A percentile compares a stretch with the other conserved stretches of the same genome.
phyloP scores from a whole-genome alignment of 2,797 vertebrate species.

The Poecilia velifera region DNA sequence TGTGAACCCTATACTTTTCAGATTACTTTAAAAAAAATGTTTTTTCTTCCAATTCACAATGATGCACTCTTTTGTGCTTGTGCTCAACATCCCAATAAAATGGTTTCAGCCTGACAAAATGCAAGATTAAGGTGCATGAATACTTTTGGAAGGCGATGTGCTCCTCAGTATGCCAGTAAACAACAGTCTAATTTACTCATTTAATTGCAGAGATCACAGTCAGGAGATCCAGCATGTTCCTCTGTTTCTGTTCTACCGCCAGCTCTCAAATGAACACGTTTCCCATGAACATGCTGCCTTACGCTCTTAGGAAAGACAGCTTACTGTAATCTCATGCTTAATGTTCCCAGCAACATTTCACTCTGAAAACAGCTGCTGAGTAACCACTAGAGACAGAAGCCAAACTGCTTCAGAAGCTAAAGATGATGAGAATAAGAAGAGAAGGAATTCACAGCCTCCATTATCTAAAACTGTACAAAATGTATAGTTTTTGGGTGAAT shows the following conservation, averaged over 20 bases:
- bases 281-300: slow-evolving; percentile 19
- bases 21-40: background rate
- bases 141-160: background rate
- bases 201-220: slow-evolving; percentile 11
- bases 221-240: slow-evolving; percentile 15
- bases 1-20: background rate
- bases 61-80: background rate
- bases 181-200: slow-evolving; percentile 19
- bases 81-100: background rate
- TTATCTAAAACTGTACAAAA: background rate
- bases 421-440: background rate
- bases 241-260: slow-evolving; percentile 3
- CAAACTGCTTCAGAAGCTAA: background rate
- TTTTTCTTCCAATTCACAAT: background rate
- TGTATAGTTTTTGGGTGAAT: background rate
- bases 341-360: slow-evolving; percentile 11
- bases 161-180: background rate
- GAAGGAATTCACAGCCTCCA: background rate
- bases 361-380: slow-evolving; percentile 10
- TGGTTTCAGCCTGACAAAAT: background rate
- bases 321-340: slow-evolving; percentile 22
- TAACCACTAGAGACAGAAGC: slow-evolving; percentile 8
- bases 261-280: slow-evolving; percentile 30
- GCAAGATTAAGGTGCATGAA: background rate
- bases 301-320: slow-evolving; percentile 4